These are phyloP conservation scores for Rafetus swinhoei DNA, from an alignment of 2,113 vertebrate species.

Conservation along the genomic window DNA sequence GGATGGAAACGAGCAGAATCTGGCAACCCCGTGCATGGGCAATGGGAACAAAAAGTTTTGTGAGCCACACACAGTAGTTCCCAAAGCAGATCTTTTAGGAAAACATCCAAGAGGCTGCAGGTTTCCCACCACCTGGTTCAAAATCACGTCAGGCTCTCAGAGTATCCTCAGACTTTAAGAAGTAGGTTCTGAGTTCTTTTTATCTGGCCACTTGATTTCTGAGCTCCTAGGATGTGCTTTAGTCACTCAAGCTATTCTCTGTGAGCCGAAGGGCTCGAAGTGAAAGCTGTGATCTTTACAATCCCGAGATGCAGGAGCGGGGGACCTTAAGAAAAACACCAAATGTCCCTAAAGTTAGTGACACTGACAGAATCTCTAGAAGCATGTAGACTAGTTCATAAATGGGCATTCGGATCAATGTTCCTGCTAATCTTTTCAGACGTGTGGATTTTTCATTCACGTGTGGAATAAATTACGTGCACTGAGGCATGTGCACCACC, in stretches of 20 bases:
- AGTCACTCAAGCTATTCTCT: background rate
- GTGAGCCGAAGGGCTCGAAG: background rate
- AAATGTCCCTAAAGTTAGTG: slow-evolving; percentile 16
- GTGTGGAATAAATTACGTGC: too few relatives aligned
- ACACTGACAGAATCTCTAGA: background rate
- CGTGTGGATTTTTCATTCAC: too few relatives aligned
- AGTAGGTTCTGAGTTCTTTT: background rate
- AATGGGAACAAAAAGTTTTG: too few relatives aligned
- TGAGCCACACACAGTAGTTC: too few relatives aligned
- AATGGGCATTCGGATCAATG: slow-evolving; percentile 58
- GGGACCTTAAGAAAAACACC: slow-evolving; percentile 51
- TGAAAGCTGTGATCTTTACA: background rate
- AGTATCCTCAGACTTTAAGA: background rate
- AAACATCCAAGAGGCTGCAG: too few relatives aligned
- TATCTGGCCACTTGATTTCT: background rate
- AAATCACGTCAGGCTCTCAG: background rate
- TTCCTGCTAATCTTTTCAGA: slow-evolving; percentile 39
- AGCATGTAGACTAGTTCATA: slow-evolving; percentile 1
- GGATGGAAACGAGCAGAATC: too few relatives aligned
- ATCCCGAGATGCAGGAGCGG: background rate
- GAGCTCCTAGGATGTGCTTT: background rate
- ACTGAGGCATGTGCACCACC: too few relatives aligned
- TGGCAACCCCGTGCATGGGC: too few relatives aligned
- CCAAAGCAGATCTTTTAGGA: too few relatives aligned
- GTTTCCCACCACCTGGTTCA: too few relatives aligned